phyloP scores from a whole-genome alignment of 1,140 invertebrate species.

The Latrodectus geometricus region DNA sequence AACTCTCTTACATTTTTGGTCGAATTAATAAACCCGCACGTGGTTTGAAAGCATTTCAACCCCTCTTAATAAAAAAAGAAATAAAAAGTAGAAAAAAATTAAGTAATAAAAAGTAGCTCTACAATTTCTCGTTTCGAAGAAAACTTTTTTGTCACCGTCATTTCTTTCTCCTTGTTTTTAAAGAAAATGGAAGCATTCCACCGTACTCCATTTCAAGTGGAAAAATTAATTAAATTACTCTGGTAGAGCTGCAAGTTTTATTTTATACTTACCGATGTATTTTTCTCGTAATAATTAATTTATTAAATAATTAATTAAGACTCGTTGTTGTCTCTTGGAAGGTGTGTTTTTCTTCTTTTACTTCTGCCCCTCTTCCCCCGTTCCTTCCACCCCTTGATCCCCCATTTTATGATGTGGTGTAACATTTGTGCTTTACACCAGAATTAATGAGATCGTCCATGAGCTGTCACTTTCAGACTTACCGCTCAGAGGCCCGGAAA shows the following conservation, averaged over 20 bases:
- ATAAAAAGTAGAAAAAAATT: neutral
- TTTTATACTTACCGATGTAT: neutral
- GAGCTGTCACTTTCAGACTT: constrained; percentile 31
- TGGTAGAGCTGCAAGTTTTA: constrained; percentile 24
- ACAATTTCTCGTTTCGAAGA: neutral
- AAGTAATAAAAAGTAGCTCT: neutral
- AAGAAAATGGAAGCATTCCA: neutral
- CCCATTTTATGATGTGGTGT: neutral
- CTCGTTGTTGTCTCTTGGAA: neutral
- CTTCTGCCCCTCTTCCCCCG: neutral
- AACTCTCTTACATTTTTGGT: neutral
- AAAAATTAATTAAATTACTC: constrained; percentile 43
- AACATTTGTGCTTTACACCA: neutral
- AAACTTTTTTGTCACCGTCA: constrained; percentile 13
- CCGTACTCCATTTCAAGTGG: neutral
- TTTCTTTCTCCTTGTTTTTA: constrained; percentile 9
- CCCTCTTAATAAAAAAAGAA: neutral
- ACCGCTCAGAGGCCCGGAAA: neutral
- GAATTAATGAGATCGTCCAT: constrained; percentile 34
- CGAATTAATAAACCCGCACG: constrained; percentile 22
- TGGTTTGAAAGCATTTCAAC: constrained; percentile 2
- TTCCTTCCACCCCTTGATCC: neutral
- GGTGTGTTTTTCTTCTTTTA: neutral
- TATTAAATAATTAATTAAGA: constrained; percentile 49
- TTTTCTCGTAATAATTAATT: constrained; percentile 39